phyloP scores from a whole-genome alignment of 2,113 vertebrate species.

The Tachysurus fulvidraco region DNA sequence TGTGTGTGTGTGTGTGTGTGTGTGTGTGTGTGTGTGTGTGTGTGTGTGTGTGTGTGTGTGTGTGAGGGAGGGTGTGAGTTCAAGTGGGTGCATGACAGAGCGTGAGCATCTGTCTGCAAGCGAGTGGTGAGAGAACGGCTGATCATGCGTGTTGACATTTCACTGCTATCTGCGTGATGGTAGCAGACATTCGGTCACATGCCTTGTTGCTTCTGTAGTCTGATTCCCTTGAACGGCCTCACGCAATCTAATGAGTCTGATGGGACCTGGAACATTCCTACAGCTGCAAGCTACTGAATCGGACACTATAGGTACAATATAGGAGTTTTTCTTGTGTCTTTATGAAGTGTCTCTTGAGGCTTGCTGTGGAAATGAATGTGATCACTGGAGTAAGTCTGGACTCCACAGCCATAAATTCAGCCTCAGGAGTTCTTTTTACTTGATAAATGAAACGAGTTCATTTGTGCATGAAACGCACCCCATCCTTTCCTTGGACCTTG shows the following conservation, averaged over 20 bases:
- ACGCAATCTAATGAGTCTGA: constrained; percentile 14
- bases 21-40: neutral
- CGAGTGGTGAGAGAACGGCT: neutral
- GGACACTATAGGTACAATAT: too few species aligned
- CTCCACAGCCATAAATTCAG: neutral
- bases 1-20: constrained; percentile 3
- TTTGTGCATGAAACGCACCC: neutral
- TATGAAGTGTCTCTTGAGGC: neutral
- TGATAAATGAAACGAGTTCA: neutral
- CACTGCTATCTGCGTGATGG: constrained; percentile 33
- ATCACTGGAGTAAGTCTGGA: neutral
- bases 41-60: neutral
- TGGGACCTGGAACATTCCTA: constrained; percentile 4
- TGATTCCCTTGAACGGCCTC: constrained; percentile 1
- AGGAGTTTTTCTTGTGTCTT: neutral
- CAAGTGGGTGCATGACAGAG: constrained; percentile 17
- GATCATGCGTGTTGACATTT: constrained; percentile 42
- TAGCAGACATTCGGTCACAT: constrained; percentile 12
- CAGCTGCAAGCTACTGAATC: neutral
- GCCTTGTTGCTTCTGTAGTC: constrained; percentile 3
- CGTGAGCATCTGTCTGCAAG: constrained; percentile 15
- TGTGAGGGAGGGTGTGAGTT: neutral
- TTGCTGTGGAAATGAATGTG: neutral
- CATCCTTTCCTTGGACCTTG: neutral
- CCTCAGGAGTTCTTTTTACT: constrained; percentile 1